Base-by-base conservation (phyloP, 1,140 invertebrate species). In the Drosophila lacteicornis region DNA sequence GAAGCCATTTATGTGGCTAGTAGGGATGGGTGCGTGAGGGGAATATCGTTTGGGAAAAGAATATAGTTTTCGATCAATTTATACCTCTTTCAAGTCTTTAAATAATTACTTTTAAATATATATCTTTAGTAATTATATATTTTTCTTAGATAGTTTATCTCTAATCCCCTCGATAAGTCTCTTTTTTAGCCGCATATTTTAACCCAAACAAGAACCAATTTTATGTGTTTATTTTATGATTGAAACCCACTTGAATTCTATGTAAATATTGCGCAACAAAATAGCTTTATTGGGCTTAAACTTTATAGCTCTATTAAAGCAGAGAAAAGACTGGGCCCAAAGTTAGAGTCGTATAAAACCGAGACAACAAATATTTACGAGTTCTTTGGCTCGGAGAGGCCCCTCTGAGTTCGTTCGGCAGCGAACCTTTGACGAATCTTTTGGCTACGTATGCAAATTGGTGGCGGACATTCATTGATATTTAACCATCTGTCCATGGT, bases 191-290 rank as follows among this genome's bases (percentile, higher is more conserved):
- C 17, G 62, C 61, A 56, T 60, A 50, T 68, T 69, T 75, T 55
- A 56, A 38, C 2, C 38, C 33, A 53, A 77, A 68, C 53, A 53
- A 55, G 68, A 33, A 51, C 56, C 43, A 47, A 80, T 80, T 68
- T 56, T 59, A 61, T 47, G 15, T 40, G 69, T 17, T 46, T n/a
- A 19, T 79, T 85, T 82, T 79, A 87, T 53, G 75, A 75, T 61
- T 38, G 30, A 76, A 76, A 71, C 33, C 73, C 74, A 60, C 50
- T 56, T 49, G 56, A 69, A 36, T 82, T 75, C 83, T 86, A 87
- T 87, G 82, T 86, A 86, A 86, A 86, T 86, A 76, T 79, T 86
- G 70, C 75, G 66, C 75, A 87, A 76, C 82, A 87, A 86, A 86
- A 87, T 86, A 82, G 66, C 82, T 87, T 87, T 82, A 86, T 87